A percentile compares a stretch with the other conserved stretches of the same genome.
Conservation (phyloP, 2,797 vertebrate species). For the Thunnus albacares region DNA sequence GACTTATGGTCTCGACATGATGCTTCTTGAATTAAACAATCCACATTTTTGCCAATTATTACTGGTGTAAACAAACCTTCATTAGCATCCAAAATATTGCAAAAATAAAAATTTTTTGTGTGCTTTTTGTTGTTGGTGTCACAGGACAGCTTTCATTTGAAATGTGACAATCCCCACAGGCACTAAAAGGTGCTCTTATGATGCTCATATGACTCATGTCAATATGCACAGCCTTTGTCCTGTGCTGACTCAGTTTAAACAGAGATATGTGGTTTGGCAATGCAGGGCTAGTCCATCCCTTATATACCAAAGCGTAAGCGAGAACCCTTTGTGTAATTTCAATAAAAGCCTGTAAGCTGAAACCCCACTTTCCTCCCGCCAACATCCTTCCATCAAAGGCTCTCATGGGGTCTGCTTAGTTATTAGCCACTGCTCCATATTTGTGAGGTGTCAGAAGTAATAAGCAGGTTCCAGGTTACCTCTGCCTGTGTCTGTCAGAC, state of each 20-base stretch:
- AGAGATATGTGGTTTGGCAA: background rate
- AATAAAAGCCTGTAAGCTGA: constrained; percentile 63
- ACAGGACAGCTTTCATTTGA: background rate
- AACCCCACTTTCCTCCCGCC: constrained; percentile 40
- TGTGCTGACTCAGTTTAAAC: background rate
- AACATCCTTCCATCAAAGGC: constrained; percentile 58
- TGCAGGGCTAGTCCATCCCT: constrained; percentile 7
- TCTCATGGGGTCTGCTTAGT: constrained; percentile 63
- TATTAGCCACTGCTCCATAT: constrained; percentile 73
- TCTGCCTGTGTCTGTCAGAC: constrained; percentile 67
- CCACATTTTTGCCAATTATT: background rate
- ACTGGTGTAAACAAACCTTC: background rate
- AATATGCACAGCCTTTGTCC: background rate
- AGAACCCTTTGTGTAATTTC: constrained; percentile 56
- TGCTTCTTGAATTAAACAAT: background rate
- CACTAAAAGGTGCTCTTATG: background rate
- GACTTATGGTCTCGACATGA: background rate
- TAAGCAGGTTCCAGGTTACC: constrained; percentile 68
- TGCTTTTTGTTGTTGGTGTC: background rate
- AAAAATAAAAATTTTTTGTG: background rate
- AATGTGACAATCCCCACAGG: background rate
- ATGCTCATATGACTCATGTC: constrained; percentile 3
- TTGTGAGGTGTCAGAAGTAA: constrained; percentile 79
- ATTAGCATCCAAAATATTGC: background rate
- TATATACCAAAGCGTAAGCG: constrained; percentile 13